Evolutionary conservation across 2,113 vertebrate genomes (phyloP).

Genomic region (Oceanodroma tethys): DNA sequence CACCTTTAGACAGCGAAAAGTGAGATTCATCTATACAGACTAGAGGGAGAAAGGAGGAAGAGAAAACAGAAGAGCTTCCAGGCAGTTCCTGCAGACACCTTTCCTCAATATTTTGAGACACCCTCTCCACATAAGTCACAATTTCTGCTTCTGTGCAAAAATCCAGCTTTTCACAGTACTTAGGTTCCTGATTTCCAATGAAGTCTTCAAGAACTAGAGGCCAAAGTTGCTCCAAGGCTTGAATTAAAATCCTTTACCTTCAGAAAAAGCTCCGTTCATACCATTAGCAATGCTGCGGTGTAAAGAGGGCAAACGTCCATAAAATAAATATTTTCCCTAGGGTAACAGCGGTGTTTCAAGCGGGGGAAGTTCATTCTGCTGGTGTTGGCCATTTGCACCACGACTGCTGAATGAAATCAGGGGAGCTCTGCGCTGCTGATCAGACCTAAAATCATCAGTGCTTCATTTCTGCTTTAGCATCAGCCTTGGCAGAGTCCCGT

Average conservation of each 20-base stretch:
- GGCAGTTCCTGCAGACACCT: background rate
- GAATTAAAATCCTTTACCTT: background rate
- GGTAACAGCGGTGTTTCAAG: background rate
- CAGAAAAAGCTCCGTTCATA: background rate
- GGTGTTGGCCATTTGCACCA: background rate
- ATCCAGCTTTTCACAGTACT: background rate
- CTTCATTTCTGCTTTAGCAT: background rate
- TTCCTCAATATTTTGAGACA: background rate
- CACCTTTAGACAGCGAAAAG: background rate
- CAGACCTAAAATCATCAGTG: background rate
- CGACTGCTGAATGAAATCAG: background rate
- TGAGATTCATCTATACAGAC: background rate
- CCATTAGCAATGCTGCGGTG: background rate
- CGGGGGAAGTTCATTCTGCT: background rate
- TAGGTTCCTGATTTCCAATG: background rate
- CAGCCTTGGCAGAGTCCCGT: background rate
- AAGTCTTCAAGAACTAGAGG: background rate
- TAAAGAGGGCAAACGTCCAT: background rate
- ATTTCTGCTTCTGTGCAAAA: background rate
- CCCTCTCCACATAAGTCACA: background rate
- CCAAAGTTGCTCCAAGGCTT: background rate
- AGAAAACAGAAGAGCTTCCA: background rate
- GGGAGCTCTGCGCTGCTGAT: background rate
- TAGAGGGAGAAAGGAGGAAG: background rate
- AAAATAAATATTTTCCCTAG: background rate